Conservation (phyloP, 2,113 vertebrate species). For the Pseudorhombus dupliciocellatus region DNA sequence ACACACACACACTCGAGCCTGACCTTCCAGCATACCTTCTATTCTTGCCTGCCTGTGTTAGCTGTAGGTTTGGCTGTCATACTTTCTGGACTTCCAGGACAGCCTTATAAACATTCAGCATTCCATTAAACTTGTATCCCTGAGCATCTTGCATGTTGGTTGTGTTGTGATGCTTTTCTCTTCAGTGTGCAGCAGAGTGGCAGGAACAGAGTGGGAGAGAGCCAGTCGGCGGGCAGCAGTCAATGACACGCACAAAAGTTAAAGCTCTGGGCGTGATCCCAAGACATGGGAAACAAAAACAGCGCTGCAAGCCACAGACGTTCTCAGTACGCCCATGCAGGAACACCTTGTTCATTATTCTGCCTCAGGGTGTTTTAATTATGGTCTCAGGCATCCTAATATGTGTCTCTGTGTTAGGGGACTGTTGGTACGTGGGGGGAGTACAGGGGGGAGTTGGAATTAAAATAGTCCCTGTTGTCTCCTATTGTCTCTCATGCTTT, state of each 20-base stretch:
- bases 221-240: not conserved
- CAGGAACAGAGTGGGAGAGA: conserved; percentile 12
- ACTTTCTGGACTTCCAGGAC: too few species aligned
- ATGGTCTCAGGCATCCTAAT: conserved; percentile 40
- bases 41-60: too few species aligned
- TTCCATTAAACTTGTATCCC: not conserved
- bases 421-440: conserved; percentile 29
- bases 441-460: conserved; percentile 49
- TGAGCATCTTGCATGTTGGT: not conserved
- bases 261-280: conserved; percentile 34
- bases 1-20: too few species aligned
- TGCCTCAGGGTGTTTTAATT: conserved; percentile 61
- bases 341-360: conserved; percentile 37
- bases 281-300: not conserved
- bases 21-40: too few species aligned
- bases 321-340: not conserved
- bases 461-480: conserved; percentile 69
- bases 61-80: too few species aligned
- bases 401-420: conserved; percentile 6
- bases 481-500: conserved; percentile 62
- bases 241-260: conserved; percentile 2
- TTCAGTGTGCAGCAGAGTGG: not conserved
- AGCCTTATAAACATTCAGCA: not conserved
- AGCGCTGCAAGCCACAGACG: conserved; percentile 2
- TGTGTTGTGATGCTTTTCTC: conserved; percentile 1